Evolutionary conservation across 2,797 vertebrate genomes (phyloP).

Genomic region (Tenualosa thibaudeaui): DNA sequence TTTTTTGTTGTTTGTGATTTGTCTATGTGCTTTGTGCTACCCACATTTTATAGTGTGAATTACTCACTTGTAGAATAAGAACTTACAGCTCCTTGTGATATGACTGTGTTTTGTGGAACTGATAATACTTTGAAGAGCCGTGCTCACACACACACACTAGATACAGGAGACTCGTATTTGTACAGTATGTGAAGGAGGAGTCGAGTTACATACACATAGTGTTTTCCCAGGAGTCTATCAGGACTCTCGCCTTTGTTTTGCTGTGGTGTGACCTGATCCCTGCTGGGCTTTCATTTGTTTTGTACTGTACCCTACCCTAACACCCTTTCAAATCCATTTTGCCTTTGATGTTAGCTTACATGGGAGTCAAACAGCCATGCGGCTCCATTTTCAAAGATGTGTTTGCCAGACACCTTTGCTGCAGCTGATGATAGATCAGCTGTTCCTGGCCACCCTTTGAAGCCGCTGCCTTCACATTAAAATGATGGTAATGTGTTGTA

Average conservation of each 20-base stretch:
- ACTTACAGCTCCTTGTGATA: background rate
- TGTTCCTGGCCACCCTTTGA: background rate
- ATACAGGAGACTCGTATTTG: background rate
- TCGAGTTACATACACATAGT: background rate
- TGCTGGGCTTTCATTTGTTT: background rate
- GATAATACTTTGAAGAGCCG: background rate
- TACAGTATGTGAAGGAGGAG: background rate
- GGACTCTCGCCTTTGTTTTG: background rate
- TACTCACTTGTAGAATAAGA: constrained; percentile 9
- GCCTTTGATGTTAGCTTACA: constrained; percentile 17
- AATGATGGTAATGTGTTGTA: background rate
- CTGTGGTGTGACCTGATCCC: background rate
- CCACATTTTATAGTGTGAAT: background rate
- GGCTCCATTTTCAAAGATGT: background rate
- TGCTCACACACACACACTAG: background rate
- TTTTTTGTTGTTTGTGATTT: background rate
- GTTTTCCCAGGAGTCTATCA: background rate
- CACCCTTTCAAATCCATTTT: background rate
- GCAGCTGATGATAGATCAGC: background rate
- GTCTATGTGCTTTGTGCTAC: background rate
- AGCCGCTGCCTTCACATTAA: background rate
- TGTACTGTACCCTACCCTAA: background rate
- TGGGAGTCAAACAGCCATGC: background rate
- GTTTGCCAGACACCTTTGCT: background rate
- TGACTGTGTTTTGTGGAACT: background rate